These are phyloP conservation scores for Platyscapa corneri DNA, from an alignment of 1,140 invertebrate species.

Conservation along the genomic window DNA sequence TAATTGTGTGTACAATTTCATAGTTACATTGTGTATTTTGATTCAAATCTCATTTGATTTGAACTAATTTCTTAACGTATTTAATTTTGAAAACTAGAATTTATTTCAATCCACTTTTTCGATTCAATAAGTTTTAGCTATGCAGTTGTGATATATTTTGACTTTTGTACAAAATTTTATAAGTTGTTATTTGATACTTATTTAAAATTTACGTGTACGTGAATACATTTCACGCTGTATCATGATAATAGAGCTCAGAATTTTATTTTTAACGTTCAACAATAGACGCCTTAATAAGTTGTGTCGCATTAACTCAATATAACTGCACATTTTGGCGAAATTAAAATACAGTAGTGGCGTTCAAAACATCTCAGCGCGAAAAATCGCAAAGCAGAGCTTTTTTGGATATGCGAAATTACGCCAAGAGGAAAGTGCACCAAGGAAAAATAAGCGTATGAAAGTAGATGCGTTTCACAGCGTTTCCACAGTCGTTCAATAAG, in stretches of 20 bases:
- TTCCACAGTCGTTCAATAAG: constrained; percentile 1
- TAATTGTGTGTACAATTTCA: too few species aligned
- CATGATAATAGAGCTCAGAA: not conserved
- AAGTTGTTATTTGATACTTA: not conserved
- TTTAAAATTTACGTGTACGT: not conserved
- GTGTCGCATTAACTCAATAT: not conserved
- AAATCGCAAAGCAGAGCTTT: not conserved
- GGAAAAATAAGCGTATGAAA: constrained; percentile 8
- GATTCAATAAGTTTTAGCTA: too few species aligned
- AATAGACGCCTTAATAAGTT: not conserved
- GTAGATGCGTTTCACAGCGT: not conserved
- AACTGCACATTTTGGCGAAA: not conserved
- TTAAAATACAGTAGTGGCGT: constrained; percentile 11
- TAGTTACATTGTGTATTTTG: too few species aligned
- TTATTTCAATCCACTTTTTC: too few species aligned
- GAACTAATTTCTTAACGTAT: too few species aligned
- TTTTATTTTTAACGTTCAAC: not conserved
- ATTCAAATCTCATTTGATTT: too few species aligned
- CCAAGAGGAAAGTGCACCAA: not conserved
- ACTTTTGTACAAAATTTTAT: too few species aligned
- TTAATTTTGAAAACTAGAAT: too few species aligned
- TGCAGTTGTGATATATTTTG: too few species aligned
- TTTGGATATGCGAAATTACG: not conserved
- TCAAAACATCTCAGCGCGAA: not conserved
- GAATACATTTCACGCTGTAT: not conserved